These are phyloP conservation scores for Cossypha niveicapilla DNA, from an alignment of 2,797 vertebrate genomes.

Conservation along the genomic window DNA sequence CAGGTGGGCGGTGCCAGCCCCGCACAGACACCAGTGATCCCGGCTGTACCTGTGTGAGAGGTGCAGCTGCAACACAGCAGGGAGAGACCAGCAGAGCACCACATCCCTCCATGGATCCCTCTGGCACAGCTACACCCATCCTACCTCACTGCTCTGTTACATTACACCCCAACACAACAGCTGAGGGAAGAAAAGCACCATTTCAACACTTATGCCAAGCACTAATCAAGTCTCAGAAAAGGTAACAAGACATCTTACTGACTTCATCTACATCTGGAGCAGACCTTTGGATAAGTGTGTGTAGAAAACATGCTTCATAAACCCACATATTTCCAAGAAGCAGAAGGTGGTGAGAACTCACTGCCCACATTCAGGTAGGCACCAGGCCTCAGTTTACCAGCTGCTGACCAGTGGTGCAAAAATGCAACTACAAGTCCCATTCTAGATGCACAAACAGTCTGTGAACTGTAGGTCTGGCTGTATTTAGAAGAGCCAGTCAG, in stretches of 20 bases:
- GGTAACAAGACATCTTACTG: background rate
- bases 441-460: background rate
- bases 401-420: background rate
- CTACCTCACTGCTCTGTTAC: fast-evolving
- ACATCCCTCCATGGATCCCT: fast-evolving
- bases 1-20: background rate
- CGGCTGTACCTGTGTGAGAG: fast-evolving
- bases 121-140: background rate
- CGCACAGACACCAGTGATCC: background rate
- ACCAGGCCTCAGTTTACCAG: background rate
- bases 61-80: background rate
- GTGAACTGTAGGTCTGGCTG: background rate
- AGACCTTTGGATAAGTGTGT: background rate
- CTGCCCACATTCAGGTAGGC: background rate
- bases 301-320: background rate
- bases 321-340: background rate
- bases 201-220: background rate
- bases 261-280: background rate
- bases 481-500: background rate
- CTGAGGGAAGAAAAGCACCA: background rate
- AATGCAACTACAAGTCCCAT: fast-evolving
- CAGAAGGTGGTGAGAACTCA: background rate
- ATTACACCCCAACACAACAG: fast-evolving
- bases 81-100: background rate
- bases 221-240: background rate